A percentile compares a stretch with the other conserved stretches of the same genome.
These are phyloP conservation scores for Chaetops frenatus DNA, from an alignment of 2,113 vertebrate genomes.

Conservation along the genomic window DNA sequence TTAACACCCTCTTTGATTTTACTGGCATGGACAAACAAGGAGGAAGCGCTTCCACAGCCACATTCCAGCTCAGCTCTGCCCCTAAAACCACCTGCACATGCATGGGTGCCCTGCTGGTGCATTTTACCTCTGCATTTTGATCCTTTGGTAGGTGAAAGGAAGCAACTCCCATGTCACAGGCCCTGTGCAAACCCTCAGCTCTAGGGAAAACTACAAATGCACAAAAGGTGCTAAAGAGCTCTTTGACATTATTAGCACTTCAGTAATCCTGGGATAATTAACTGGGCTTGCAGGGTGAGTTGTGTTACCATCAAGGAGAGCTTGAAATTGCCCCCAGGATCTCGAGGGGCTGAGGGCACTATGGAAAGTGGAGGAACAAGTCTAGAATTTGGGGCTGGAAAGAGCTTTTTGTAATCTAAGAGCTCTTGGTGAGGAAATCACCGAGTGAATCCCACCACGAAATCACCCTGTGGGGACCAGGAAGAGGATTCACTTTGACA, in stretches of 20 bases:
- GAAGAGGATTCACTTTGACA: neutral
- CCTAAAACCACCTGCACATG: neutral
- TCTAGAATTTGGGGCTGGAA: neutral
- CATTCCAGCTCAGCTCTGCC: neutral
- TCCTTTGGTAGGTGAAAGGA: neutral
- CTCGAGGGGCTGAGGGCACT: neutral
- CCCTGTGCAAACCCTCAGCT: neutral
- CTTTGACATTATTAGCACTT: neutral
- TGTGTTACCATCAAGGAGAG: neutral
- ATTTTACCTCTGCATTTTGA: neutral
- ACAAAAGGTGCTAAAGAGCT: neutral
- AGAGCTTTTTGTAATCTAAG: neutral
- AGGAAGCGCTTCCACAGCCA: neutral
- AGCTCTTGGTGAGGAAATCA: neutral
- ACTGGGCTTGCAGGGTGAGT: neutral
- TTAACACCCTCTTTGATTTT: neutral
- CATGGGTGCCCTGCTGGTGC: neutral
- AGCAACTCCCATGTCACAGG: neutral
- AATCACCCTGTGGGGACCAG: neutral
- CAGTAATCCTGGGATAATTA: neutral
- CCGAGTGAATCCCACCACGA: neutral
- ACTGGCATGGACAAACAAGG: neutral
- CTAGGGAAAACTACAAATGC: neutral
- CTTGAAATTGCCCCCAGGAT: neutral
- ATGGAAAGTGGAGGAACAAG: neutral